Evolutionary conservation across 2,113 vertebrate genomes (phyloP).

Genomic region (Mirza zaza): DNA sequence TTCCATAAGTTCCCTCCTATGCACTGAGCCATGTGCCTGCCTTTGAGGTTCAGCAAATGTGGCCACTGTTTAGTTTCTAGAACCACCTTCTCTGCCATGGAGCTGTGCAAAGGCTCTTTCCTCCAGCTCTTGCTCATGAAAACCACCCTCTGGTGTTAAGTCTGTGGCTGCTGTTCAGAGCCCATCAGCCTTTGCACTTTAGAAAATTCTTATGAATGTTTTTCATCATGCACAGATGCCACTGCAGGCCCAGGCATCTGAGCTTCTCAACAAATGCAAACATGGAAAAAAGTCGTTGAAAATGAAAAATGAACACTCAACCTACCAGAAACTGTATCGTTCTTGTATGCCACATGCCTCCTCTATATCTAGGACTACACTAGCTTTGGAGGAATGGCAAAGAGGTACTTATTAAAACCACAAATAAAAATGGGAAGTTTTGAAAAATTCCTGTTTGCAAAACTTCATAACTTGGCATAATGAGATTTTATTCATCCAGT

Average conservation of each 20-base stretch:
- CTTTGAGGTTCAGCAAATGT: background rate
- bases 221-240: background rate
- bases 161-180: background rate
- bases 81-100: background rate
- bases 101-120: background rate
- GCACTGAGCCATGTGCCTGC: background rate
- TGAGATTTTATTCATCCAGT: background rate
- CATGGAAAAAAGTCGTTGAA: background rate
- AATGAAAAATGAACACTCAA: background rate
- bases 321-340: background rate
- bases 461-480: slow-evolving; percentile 13
- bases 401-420: slow-evolving; percentile 20
- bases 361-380: background rate
- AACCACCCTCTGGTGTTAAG: background rate
- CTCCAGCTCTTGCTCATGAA: background rate
- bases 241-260: background rate
- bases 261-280: background rate
- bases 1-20: background rate
- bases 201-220: background rate
- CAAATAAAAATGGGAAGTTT: slow-evolving; percentile 31
- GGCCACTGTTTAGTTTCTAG: background rate
- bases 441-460: background rate
- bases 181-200: background rate
- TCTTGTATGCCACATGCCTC: background rate
- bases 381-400: background rate